Base-by-base conservation (phyloP, 2,797 vertebrate species). In the Tragopan temminckii region DNA sequence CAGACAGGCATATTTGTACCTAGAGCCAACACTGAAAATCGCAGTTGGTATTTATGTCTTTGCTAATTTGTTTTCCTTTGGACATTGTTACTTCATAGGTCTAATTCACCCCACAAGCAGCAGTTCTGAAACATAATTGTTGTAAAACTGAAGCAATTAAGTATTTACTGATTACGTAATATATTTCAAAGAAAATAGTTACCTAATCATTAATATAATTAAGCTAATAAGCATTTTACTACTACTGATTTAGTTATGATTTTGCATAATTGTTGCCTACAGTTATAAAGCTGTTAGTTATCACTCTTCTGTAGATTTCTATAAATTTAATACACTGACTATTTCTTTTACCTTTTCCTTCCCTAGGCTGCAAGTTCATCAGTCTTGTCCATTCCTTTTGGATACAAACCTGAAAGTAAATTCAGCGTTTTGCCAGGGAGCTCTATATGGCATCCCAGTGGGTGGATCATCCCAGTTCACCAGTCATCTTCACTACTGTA, bases 211-310 rank as follows among this genome's bases (percentile, higher is more conserved):
- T 48, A 74, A 62, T 75, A 42, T 46, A 59, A 88, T 67, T 86
- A 81, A 85, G 61, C 27, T 61, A 78, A 75, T 38, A 69, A 55
- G 40, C 46, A 40, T 79, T 76, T 71, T 48, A 35, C 4, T 57
- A 20, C 17, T 76, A 33, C 43, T 76, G 14, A 76, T 80, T 90
- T 52, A 76, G 46, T 77, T 52, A 64, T 25, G 2, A 67, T 84
- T 86, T 79, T 91, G 43, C 61, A 63, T 81, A 81, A 79, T 82
- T 81, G 85, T 69, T 88, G 24, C 42, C 45, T 36, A 29, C 6
- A 62, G 55, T 83, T 93, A 69, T 33, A 57, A 63, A 79, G 14
- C 15, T 80, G 31, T 57, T 69, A 69, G 36, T 38, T 57, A 63
- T 36, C 70, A 67, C 17, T 82, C 25, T 38, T 61, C 36, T 29